Evolutionary conservation across 2,888 invertebrate species (phyloP).

Genomic region (Thera britannica): DNA sequence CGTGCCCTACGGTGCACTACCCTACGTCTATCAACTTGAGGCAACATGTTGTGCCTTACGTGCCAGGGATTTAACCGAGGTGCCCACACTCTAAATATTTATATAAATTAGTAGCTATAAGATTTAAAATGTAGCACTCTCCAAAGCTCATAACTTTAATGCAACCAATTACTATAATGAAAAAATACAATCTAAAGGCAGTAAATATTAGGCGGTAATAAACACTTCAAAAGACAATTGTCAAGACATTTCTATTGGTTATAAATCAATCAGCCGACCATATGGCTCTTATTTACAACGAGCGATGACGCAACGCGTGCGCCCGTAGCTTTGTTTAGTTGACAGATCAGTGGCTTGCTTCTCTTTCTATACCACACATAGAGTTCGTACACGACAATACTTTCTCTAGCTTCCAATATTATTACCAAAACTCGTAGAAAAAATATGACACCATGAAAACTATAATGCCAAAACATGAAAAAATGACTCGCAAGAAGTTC

Average conservation of each 20-base stretch:
- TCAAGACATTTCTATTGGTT: conserved; percentile 1
- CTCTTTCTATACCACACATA: no score
- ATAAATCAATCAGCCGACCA: conserved; percentile 14
- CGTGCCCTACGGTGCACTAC: no score
- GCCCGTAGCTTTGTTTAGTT: conserved; percentile 3
- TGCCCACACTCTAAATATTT: no score
- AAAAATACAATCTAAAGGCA: conserved; percentile 4
- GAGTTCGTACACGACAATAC: no score
- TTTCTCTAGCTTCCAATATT: no score
- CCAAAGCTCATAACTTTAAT: background rate
- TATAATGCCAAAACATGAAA: background rate
- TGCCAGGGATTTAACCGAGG: no score
- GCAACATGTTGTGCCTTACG: no score
- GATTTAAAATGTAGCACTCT: background rate
- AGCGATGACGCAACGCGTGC: background rate
- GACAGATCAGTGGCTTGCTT: background rate
- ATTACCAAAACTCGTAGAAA: background rate
- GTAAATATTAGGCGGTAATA: conserved; percentile 1
- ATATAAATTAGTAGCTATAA: background rate
- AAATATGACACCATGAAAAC: background rate
- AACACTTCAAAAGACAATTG: conserved; percentile 13
- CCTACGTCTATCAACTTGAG: no score
- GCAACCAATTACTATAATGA: background rate
- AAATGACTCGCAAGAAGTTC: background rate
- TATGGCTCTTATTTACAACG: background rate